Percentiles rank a stretch among this genome's conserved stretches.
phyloP scores from a whole-genome alignment of 2,888 invertebrate species.

The Microchrysa polita region DNA sequence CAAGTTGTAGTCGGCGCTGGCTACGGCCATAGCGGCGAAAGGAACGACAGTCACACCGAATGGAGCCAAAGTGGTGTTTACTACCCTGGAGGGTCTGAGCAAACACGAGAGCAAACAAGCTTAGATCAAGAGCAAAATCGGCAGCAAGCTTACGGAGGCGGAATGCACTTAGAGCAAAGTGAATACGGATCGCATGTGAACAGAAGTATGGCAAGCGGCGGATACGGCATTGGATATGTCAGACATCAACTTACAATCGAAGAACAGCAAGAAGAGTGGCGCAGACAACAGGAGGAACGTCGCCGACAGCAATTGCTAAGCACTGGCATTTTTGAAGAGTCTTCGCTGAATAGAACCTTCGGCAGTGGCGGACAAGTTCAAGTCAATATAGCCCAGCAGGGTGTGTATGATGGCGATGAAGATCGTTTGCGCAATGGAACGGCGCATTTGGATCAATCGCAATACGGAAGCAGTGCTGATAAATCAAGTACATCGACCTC shows the following conservation, averaged over 20 bases:
- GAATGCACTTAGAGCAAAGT: slow-evolving; percentile 17
- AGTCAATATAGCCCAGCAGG: slow-evolving; percentile 1
- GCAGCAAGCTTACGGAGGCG: slow-evolving; percentile 20
- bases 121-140: slow-evolving; percentile 18
- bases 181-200: slow-evolving; percentile 36
- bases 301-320: slow-evolving; percentile 34
- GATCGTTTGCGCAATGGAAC: slow-evolving; percentile 5
- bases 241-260: slow-evolving; percentile 37
- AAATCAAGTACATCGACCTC: slow-evolving; percentile 44
- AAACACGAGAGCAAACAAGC: not conserved
- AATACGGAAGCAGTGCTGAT: slow-evolving; percentile 26
- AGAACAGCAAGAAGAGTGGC: slow-evolving; percentile 36
- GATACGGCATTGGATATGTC: slow-evolving; percentile 24
- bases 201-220: slow-evolving; percentile 12
- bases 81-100: not conserved
- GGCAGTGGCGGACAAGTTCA: not conserved
- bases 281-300: slow-evolving; percentile 40
- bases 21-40: not conserved
- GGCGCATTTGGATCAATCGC: slow-evolving; percentile 14
- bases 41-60: not conserved
- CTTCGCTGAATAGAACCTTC: slow-evolving; percentile 19
- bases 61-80: not conserved
- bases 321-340: slow-evolving; percentile 28
- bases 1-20: not conserved
- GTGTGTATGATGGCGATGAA: slow-evolving; percentile 24